These are phyloP conservation scores for Halichoeres trimaculatus DNA, from an alignment of 2,113 vertebrate genomes.

Conservation along the genomic window DNA sequence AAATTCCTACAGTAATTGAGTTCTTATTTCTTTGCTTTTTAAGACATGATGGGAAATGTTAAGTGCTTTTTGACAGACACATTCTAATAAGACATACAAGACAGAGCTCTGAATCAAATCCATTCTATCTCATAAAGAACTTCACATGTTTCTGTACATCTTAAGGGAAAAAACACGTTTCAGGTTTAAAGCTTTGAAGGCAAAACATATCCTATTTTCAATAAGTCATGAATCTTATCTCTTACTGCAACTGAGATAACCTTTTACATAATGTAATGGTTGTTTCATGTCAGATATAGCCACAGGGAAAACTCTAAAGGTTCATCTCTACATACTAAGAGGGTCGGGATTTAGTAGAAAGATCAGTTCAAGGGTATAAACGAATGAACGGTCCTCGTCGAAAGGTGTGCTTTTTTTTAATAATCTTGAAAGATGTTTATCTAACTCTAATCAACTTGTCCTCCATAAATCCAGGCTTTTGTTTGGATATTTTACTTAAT, in stretches of 20 bases:
- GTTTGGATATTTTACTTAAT: constrained; percentile 14
- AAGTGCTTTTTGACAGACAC: constrained; percentile 2
- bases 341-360: not conserved
- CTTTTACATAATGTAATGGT: not conserved
- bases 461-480: constrained; percentile 20
- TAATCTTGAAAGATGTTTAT: constrained; percentile 17
- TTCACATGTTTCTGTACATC: not conserved
- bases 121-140: not conserved
- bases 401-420: not conserved
- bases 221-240: constrained; percentile 2
- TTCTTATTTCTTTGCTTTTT: not conserved
- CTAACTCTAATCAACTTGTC: constrained; percentile 30
- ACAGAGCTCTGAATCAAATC: constrained; percentile 24
- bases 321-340: not conserved
- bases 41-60: not conserved
- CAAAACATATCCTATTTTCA: constrained; percentile 8
- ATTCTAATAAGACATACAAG: not conserved
- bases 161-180: constrained; percentile 6
- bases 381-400: not conserved
- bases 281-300: not conserved
- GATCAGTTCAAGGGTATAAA: constrained; percentile 19
- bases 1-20: not conserved
- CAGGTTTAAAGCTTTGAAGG: not conserved
- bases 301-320: not conserved
- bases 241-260: not conserved